Conservation (phyloP, 1,140 invertebrate genomes). For the Cyphomyrmex costatus region DNA sequence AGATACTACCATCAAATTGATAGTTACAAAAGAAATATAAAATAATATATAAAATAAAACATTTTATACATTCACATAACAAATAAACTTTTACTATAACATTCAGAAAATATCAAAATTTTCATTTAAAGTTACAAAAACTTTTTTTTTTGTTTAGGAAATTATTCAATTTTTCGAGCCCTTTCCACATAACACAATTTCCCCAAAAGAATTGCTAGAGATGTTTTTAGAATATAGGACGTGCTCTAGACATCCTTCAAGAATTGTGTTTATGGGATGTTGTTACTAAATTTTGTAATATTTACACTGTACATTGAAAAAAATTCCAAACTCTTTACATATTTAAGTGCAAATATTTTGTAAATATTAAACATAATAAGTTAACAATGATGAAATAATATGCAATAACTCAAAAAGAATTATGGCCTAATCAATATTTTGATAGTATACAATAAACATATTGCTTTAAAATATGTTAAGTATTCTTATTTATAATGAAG, state of each 20-base stretch:
- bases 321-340: constrained; percentile 4
- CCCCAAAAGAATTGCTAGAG: too few species aligned
- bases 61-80: not conserved
- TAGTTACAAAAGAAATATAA: not conserved
- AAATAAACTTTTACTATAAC: constrained; percentile 18
- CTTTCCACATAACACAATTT: not conserved
- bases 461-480: not conserved
- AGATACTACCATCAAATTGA: not conserved
- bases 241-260: too few species aligned
- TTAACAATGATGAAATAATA: not conserved
- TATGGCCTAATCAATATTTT: not conserved
- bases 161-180: constrained; percentile 26
- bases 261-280: not conserved
- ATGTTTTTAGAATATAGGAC: too few species aligned
- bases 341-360: constrained; percentile 9
- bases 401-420: constrained; percentile 17
- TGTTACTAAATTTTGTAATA: constrained; percentile 10
- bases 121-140: not conserved
- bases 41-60: constrained; percentile 23
- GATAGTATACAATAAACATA: constrained; percentile 33
- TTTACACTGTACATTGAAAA: constrained; percentile 55
- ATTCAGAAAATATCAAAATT: constrained; percentile 3
- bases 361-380: constrained; percentile 2
- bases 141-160: not conserved
- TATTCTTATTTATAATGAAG: not conserved